These are phyloP conservation scores for Parauchenoglanis ngamensis DNA, from an alignment of 2,797 vertebrate genomes.

Conservation along the genomic window DNA sequence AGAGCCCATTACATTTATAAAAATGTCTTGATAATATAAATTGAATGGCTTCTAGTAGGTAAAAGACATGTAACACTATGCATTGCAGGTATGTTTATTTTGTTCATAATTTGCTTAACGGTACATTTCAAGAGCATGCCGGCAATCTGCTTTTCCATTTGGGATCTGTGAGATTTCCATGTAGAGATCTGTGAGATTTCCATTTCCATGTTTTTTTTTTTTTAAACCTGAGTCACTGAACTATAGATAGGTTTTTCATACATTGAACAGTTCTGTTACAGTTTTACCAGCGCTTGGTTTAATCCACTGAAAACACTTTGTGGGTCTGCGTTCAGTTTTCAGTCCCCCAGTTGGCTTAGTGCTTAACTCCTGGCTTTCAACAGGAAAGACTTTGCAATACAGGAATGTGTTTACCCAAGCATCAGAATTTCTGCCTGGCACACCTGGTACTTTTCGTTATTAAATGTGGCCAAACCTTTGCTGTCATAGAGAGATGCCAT, in stretches of 20 bases:
- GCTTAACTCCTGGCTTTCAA: not conserved
- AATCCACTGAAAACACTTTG: not conserved
- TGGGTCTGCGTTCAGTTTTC: not conserved
- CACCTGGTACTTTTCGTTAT: not conserved
- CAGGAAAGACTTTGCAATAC: not conserved
- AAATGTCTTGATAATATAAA: too few relatives aligned
- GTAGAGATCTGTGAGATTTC: not conserved
- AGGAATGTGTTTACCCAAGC: not conserved
- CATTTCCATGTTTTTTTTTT: not conserved
- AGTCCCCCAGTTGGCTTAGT: not conserved
- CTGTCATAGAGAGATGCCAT: not conserved
- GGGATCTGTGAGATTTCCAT: not conserved
- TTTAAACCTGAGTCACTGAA: not conserved
- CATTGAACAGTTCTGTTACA: not conserved
- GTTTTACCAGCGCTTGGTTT: not conserved
- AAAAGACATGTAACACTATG: not conserved
- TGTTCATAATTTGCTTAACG: not conserved
- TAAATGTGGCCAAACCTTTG: not conserved
- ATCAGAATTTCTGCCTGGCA: not conserved
- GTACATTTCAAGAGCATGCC: not conserved
- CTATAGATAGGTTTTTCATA: not conserved
- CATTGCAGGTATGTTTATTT: not conserved
- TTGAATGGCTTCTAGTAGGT: too few relatives aligned
- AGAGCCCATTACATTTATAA: not conserved
- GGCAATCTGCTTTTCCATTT: not conserved